phyloP scores from a whole-genome alignment of 2,888 invertebrate species.

The Aphidoletes aphidimyza region DNA sequence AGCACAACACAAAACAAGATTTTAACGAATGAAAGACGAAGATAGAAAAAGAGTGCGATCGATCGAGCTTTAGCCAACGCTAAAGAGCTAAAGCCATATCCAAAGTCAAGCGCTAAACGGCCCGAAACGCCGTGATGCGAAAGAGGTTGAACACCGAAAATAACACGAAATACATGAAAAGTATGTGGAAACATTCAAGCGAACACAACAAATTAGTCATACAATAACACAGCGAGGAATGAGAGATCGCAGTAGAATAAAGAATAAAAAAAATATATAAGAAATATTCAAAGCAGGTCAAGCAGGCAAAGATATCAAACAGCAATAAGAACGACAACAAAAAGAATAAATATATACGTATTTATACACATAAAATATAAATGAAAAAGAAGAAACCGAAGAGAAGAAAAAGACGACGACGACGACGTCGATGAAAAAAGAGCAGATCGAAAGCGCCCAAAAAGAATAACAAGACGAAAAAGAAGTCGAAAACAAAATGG shows the following conservation, averaged over 20 bases:
- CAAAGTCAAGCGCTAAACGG: too few species aligned
- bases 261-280: not conserved
- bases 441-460: not conserved
- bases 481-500: slow-evolving; percentile 34
- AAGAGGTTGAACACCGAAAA: not conserved
- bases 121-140: not conserved
- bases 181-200: not conserved
- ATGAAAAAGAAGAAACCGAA: not conserved
- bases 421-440: not conserved
- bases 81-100: not conserved
- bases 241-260: not conserved
- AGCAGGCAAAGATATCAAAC: slow-evolving; percentile 37
- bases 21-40: too few species aligned
- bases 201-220: slow-evolving; percentile 6
- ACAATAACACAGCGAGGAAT: not conserved
- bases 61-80: not conserved
- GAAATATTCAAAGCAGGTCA: slow-evolving; percentile 45
- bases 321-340: not conserved
- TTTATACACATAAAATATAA: too few species aligned
- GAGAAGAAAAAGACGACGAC: not conserved
- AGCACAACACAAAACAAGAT: too few species aligned
- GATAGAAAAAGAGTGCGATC: not conserved
- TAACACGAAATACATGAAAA: not conserved
- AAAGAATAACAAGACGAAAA: not conserved
- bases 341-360: slow-evolving; percentile 7